Evolutionary conservation across 2,888 invertebrate species (phyloP).

Genomic region (Dione vanillae): DNA sequence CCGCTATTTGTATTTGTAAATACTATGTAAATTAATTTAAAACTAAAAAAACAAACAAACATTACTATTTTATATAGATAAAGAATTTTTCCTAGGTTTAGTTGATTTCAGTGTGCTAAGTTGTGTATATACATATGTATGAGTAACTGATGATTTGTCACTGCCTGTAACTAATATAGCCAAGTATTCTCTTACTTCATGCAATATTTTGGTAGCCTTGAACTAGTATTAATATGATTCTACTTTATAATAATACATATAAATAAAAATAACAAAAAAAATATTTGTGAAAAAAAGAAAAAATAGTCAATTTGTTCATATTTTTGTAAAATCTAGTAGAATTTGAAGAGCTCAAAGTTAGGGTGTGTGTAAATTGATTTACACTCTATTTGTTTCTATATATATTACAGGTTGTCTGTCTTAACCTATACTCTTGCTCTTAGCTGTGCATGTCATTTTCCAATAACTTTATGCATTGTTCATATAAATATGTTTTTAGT

Average conservation of each 20-base stretch:
- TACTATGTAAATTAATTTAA: slow-evolving; percentile 2
- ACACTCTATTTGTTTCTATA: neutral
- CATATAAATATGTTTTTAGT: neutral
- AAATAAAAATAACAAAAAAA: neutral
- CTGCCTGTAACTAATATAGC: neutral
- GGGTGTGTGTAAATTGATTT: neutral
- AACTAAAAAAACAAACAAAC: neutral
- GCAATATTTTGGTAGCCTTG: neutral
- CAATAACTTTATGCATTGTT: neutral
- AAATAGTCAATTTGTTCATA: neutral
- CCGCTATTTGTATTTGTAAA: neutral
- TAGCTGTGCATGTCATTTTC: neutral
- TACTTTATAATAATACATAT: neutral
- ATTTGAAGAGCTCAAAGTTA: neutral
- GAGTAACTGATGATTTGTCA: neutral
- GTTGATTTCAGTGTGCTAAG: neutral
- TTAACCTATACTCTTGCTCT: neutral
- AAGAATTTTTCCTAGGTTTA: neutral
- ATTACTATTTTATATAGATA: neutral
- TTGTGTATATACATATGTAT: neutral
- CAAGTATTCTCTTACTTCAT: neutral
- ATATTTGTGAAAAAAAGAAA: neutral
- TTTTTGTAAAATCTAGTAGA: neutral
- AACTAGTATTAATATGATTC: neutral
- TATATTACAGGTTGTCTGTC: neutral